Percentiles rank a stretch among this genome's conserved stretches.
These are phyloP conservation scores for Saturnia japonica DNA, from an alignment of 2,888 invertebrate genomes.

Conservation along the genomic window DNA sequence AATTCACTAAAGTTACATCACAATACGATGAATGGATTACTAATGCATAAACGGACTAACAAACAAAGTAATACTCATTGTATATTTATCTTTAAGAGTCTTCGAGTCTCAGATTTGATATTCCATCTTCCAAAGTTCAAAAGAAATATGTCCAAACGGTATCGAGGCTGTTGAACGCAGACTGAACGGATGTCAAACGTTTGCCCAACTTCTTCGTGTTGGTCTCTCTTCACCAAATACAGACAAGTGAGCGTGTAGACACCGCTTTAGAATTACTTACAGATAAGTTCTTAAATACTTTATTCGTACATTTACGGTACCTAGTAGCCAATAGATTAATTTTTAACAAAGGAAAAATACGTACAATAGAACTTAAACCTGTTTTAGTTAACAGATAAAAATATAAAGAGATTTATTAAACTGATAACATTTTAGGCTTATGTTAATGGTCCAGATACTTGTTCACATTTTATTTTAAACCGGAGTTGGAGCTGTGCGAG, in stretches of 20 bases:
- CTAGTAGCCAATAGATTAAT: background rate
- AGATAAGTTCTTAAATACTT: background rate
- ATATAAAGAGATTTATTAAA: slow-evolving; percentile 14
- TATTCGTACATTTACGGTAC: background rate
- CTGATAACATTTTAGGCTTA: slow-evolving; percentile 14
- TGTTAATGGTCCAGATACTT: slow-evolving; percentile 13
- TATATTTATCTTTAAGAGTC: background rate
- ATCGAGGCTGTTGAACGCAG: too few species aligned
- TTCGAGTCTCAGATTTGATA: background rate
- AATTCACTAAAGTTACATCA: too few species aligned
- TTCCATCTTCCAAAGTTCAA: background rate
- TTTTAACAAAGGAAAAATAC: slow-evolving; percentile 9
- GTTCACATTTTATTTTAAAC: slow-evolving; percentile 12
- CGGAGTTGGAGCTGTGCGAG: slow-evolving; percentile 3
- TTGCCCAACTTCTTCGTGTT: too few species aligned
- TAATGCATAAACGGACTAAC: too few species aligned
- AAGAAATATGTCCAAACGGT: too few species aligned
- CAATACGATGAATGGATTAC: too few species aligned
- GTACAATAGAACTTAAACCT: slow-evolving; percentile 13
- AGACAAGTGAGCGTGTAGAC: too few species aligned
- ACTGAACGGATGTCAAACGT: too few species aligned
- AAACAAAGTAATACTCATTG: too few species aligned
- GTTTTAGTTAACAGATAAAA: slow-evolving; percentile 13
- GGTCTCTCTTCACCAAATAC: too few species aligned
- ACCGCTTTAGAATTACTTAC: too few species aligned